A percentile compares a stretch with the other conserved stretches of the same genome.
These are phyloP conservation scores for Xerus rutilus DNA, from an alignment of 2,797 vertebrate genomes.

Conservation along the genomic window DNA sequence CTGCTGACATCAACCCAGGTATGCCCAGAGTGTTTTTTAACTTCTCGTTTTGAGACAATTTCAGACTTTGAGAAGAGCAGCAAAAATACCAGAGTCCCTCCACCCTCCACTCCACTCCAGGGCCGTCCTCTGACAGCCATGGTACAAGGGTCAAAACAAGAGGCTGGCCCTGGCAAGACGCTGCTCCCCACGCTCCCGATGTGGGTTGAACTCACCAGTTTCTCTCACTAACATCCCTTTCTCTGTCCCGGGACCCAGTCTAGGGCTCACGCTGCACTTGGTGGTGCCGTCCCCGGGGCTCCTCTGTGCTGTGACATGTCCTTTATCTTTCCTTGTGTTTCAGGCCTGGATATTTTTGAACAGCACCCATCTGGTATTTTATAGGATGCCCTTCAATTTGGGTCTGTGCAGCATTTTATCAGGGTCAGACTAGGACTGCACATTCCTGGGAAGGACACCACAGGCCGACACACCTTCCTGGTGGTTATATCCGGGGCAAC, in stretches of 20 bases:
- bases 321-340: neutral
- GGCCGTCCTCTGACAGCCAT: neutral
- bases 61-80: neutral
- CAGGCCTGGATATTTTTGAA: neutral
- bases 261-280: neutral
- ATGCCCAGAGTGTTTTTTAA: neutral
- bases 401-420: neutral
- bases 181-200: neutral
- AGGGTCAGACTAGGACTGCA: too few relatives aligned
- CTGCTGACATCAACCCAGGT: too few relatives aligned
- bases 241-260: neutral
- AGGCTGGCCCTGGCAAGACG: neutral
- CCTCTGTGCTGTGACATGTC: too few relatives aligned
- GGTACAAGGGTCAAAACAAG: neutral
- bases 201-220: neutral
- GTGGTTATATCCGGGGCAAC: neutral
- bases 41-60: neutral
- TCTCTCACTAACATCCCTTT: neutral
- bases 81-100: neutral
- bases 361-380: neutral
- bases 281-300: neutral
- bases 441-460: neutral
- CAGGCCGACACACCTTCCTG: neutral
- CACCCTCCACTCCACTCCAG: neutral
- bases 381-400: neutral